A percentile compares a stretch with the other conserved stretches of the same genome.
Conservation (phyloP, 2,797 vertebrate genomes). For the Spea hammondii region DNA sequence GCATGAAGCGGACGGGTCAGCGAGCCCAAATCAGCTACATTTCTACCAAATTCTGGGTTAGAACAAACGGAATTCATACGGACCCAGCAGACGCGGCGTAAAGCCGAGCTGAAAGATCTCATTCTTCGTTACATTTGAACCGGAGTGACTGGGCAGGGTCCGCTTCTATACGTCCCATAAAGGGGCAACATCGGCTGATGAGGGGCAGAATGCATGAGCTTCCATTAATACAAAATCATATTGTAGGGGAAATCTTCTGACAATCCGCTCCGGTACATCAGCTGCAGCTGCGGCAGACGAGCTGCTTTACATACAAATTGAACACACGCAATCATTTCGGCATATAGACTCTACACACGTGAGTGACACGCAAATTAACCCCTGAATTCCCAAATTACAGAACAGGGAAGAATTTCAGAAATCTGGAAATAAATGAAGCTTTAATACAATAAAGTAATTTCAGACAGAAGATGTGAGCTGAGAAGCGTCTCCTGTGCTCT, state of each 20-base stretch:
- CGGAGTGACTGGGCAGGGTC: neutral
- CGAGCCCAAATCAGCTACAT: too few species aligned
- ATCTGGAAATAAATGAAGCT: too few species aligned
- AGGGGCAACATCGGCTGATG: neutral
- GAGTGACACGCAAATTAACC: neutral
- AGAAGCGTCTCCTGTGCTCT: too few species aligned
- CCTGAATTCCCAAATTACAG: neutral
- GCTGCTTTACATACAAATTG: constrained; percentile 56
- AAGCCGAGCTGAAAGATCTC: too few species aligned
- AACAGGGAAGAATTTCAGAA: too few species aligned
- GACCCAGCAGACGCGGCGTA: too few species aligned
- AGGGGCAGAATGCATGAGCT: constrained; percentile 15
- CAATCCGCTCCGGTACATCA: constrained; percentile 20
- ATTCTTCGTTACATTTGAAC: too few species aligned
- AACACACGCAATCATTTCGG: constrained; percentile 27
- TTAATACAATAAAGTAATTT: too few species aligned
- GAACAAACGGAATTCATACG: too few species aligned
- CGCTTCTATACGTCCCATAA: neutral
- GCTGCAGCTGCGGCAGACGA: constrained; percentile 8
- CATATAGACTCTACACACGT: neutral
- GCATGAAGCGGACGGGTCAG: too few species aligned
- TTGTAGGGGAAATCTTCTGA: constrained; percentile 20
- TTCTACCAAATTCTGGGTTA: too few species aligned
- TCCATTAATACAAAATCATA: constrained; percentile 4
- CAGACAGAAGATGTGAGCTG: too few species aligned